phyloP scores from a whole-genome alignment of 2,113 vertebrate genomes.

The Alethe diademata region DNA sequence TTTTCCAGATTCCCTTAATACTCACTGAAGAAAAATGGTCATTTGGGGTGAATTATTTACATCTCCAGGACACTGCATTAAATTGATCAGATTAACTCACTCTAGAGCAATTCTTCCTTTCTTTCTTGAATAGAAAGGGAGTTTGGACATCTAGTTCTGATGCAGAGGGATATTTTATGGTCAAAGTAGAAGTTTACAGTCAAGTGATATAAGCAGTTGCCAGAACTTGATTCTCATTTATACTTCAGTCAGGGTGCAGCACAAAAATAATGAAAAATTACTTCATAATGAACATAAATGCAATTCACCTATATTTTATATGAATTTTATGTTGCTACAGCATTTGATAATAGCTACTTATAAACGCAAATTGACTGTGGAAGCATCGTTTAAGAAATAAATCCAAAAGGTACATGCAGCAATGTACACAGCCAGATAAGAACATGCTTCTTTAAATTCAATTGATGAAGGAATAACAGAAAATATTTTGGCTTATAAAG shows the following conservation, averaged over 20 bases:
- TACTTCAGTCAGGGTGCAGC: not conserved
- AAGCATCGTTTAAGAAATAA: not conserved
- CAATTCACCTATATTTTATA: not conserved
- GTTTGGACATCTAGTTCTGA: not conserved
- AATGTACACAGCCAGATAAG: not conserved
- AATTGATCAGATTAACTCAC: not conserved
- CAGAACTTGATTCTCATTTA: not conserved
- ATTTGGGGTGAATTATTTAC: not conserved
- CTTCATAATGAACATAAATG: not conserved
- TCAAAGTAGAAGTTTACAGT: not conserved
- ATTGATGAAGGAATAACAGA: not conserved
- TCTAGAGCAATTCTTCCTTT: not conserved
- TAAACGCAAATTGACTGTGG: not conserved
- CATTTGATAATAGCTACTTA: not conserved
- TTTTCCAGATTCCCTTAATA: not conserved
- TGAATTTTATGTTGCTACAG: not conserved
- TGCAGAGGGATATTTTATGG: not conserved
- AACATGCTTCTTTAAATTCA: not conserved
- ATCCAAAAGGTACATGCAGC: not conserved
- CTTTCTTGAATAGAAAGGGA: not conserved
- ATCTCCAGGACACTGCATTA: not conserved
- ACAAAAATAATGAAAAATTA: not conserved
- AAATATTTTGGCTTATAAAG: not conserved
- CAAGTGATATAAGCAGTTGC: not conserved
- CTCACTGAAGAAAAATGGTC: not conserved